A percentile compares a stretch with the other conserved stretches of the same genome.
phyloP scores from a whole-genome alignment of 2,113 vertebrate genomes.

The Pomatostomus ruficeps region DNA sequence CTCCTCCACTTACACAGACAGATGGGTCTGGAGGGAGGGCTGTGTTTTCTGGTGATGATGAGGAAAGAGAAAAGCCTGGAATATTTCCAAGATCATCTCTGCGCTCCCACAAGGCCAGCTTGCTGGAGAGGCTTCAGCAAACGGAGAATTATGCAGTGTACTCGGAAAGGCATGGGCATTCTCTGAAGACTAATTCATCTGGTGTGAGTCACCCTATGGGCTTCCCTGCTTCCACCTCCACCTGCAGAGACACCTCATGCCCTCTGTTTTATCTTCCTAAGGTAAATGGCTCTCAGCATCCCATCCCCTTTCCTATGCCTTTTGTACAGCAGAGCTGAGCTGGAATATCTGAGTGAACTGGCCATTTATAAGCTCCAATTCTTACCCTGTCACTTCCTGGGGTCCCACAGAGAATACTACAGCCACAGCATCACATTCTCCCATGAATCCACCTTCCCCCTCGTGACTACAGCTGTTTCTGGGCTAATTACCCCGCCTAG shows the following conservation, averaged over 20 bases:
- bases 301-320: not conserved
- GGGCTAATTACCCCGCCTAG: not conserved
- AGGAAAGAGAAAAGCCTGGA: not conserved
- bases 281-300: not conserved
- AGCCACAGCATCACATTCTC: not conserved
- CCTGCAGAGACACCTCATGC: not conserved
- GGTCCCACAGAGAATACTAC: not conserved
- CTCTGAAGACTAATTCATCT: not conserved
- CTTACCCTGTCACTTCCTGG: not conserved
- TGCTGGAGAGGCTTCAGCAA: not conserved
- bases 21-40: not conserved
- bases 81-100: not conserved
- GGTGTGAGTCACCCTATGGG: not conserved
- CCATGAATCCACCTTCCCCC: not conserved
- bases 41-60: not conserved
- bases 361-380: not conserved
- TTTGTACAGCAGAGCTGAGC: not conserved
- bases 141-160: not conserved
- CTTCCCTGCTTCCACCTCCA: not conserved
- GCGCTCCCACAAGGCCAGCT: not conserved
- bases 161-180: not conserved
- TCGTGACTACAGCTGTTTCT: constrained; percentile 18
- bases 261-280: not conserved
- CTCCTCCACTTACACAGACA: not conserved
- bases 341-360: not conserved